phyloP scores from a whole-genome alignment of 2,888 invertebrate species.

The Acanthacorydalis orientalis region DNA sequence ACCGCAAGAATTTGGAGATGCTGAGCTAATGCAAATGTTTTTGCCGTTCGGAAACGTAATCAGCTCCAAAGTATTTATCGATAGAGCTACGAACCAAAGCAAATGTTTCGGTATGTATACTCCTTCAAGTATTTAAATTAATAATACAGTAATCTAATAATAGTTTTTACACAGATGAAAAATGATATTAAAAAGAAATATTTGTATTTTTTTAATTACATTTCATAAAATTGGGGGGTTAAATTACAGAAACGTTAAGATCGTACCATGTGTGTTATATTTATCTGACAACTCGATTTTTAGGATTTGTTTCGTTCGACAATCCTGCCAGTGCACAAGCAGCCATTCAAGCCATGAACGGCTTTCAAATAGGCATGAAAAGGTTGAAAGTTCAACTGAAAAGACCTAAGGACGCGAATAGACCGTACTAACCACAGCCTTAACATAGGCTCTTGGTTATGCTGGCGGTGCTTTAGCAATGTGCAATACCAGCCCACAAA shows the following conservation, averaged over 20 bases:
- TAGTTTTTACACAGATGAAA: background rate
- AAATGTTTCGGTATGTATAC: slow-evolving; percentile 92
- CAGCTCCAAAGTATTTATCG: slow-evolving; percentile 99
- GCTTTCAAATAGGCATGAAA: slow-evolving; percentile 99
- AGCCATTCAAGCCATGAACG: slow-evolving; percentile 99
- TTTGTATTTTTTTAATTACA: background rate
- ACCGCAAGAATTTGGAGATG: slow-evolving; percentile 99
- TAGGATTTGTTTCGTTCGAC: slow-evolving; percentile 99
- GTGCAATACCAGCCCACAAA: slow-evolving; percentile 2
- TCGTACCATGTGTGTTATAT: background rate
- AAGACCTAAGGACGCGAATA: slow-evolving; percentile 94
- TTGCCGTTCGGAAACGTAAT: slow-evolving; percentile 98
- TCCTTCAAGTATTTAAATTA: too few relatives aligned
- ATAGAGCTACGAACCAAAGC: slow-evolving; percentile 99
- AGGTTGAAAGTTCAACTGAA: slow-evolving; percentile 98
- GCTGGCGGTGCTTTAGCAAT: background rate
- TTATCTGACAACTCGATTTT: slow-evolving; percentile 12
- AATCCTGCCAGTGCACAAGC: slow-evolving; percentile 96
- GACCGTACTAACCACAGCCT: slow-evolving; percentile 83
- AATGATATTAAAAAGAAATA: background rate
- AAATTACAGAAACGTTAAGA: background rate
- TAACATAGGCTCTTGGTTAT: slow-evolving; percentile 34
- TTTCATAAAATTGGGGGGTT: background rate
- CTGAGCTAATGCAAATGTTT: slow-evolving; percentile 99
- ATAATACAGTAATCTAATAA: background rate